Percentiles rank a stretch among this genome's conserved stretches.
Conservation (phyloP, 1,140 invertebrate genomes). For the Lordiphosa collinella region DNA sequence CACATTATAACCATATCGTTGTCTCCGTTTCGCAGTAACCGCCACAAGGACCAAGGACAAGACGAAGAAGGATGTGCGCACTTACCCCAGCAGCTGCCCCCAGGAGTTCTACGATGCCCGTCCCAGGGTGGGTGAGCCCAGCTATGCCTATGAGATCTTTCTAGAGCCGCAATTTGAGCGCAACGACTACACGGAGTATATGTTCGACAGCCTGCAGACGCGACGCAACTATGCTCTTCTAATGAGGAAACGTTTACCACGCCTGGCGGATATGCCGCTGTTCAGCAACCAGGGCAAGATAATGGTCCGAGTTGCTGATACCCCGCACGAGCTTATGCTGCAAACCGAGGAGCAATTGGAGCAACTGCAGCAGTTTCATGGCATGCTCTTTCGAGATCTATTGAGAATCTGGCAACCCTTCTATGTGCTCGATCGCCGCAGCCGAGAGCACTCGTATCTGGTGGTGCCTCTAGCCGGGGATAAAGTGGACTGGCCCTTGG, state of each 20-base stretch:
- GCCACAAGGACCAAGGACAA: neutral
- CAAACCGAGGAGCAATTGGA: slow-evolving; percentile 80
- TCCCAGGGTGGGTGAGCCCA: slow-evolving; percentile 44
- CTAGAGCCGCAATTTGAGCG: slow-evolving; percentile 43
- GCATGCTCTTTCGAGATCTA: slow-evolving; percentile 84
- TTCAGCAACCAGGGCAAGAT: slow-evolving; percentile 92
- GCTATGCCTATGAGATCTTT: slow-evolving; percentile 59
- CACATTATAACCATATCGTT: too few species aligned
- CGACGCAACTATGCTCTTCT: slow-evolving; percentile 82
- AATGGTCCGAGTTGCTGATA: slow-evolving; percentile 81
- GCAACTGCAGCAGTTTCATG: slow-evolving; percentile 82
- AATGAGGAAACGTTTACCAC: slow-evolving; percentile 82
- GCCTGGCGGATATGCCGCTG: slow-evolving; percentile 88
- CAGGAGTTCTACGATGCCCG: slow-evolving; percentile 44
- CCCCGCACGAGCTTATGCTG: slow-evolving; percentile 81
- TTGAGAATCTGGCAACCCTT: slow-evolving; percentile 89
- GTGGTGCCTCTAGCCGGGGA: slow-evolving; percentile 84
- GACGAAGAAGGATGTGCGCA: neutral
- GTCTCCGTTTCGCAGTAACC: slow-evolving; percentile 16
- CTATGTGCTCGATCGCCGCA: slow-evolving; percentile 84
- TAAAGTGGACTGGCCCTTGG: slow-evolving; percentile 79
- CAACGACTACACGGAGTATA: slow-evolving; percentile 35
- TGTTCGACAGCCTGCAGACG: slow-evolving; percentile 74
- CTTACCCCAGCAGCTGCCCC: slow-evolving; percentile 41
- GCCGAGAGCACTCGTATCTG: slow-evolving; percentile 85